Evolutionary conservation across 2,797 vertebrate genomes (phyloP).

Genomic region (Scolopax rusticola): DNA sequence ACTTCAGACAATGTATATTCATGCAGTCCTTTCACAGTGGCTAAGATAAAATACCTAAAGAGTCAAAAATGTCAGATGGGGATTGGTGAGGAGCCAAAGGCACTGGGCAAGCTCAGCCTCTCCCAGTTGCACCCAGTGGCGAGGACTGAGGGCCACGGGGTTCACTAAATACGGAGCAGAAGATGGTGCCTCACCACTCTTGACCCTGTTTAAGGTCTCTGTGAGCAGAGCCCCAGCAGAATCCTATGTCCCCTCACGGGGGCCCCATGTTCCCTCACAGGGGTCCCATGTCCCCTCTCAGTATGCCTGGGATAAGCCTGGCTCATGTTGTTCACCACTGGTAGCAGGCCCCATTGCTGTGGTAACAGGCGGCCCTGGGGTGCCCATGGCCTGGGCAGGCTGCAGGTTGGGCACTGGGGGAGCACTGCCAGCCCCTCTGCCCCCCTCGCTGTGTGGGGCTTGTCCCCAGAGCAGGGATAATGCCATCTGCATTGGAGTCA

Average conservation of each 20-base stretch:
- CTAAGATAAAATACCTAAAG: not conserved
- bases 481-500: accelerated
- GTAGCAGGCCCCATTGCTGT: accelerated
- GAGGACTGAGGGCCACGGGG: too few species aligned
- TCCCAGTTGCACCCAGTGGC: accelerated
- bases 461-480: accelerated
- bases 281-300: not conserved
- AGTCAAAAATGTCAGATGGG: not conserved
- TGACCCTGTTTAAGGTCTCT: accelerated
- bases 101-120: accelerated
- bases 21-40: not conserved
- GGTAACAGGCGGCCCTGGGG: accelerated
- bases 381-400: accelerated
- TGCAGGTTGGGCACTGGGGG: accelerated
- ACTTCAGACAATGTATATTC: not conserved
- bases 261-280: accelerated
- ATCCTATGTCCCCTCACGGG: accelerated
- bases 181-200: not conserved
- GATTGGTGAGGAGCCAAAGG: not conserved
- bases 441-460: not conserved
- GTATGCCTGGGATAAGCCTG: accelerated
- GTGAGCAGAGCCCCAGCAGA: accelerated
- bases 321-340: accelerated
- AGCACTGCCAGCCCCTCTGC: accelerated
- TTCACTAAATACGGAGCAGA: not conserved